These are phyloP conservation scores for Neoascia interrupta DNA, from an alignment of 2,888 invertebrate genomes.

Conservation along the genomic window DNA sequence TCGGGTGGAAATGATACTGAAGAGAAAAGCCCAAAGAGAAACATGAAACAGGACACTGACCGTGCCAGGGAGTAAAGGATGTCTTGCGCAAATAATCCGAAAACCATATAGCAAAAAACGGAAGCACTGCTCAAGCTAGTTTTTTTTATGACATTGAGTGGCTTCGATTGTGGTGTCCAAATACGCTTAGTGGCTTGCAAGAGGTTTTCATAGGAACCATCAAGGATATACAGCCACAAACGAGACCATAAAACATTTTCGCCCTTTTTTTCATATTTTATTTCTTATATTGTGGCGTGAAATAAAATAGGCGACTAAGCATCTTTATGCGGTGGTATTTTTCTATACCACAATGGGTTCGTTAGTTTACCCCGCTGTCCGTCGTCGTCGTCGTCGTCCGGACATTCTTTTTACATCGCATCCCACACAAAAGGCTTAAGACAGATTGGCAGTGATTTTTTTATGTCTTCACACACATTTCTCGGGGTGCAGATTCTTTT, in stretches of 20 bases:
- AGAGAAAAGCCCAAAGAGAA: constrained; percentile 1
- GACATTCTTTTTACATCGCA: constrained; percentile 17
- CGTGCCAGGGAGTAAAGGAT: constrained; percentile 20
- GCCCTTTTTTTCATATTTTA: constrained; percentile 29
- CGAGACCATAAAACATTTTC: constrained; percentile 41
- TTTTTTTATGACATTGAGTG: background rate
- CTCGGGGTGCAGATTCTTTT: background rate
- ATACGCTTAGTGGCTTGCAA: constrained; percentile 18
- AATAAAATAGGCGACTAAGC: constrained; percentile 55
- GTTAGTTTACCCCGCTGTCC: no score
- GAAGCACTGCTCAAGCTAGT: background rate
- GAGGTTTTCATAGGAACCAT: background rate
- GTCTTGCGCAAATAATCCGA: constrained; percentile 16
- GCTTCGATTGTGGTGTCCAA: constrained; percentile 16
- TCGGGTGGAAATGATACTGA: background rate
- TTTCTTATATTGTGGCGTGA: constrained; percentile 25
- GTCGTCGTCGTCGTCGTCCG: background rate
- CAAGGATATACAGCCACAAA: constrained; percentile 33
- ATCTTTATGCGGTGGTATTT: constrained; percentile 45
- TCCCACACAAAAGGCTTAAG: constrained; percentile 43
- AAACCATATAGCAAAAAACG: no score
- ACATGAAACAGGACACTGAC: constrained; percentile 18
- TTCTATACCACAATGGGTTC: constrained; percentile 43
- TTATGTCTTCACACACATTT: constrained; percentile 10
- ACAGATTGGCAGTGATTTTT: constrained; percentile 32